Base-by-base conservation (phyloP, 2,888 invertebrate genomes). In the Alloscopus bannaensis region DNA sequence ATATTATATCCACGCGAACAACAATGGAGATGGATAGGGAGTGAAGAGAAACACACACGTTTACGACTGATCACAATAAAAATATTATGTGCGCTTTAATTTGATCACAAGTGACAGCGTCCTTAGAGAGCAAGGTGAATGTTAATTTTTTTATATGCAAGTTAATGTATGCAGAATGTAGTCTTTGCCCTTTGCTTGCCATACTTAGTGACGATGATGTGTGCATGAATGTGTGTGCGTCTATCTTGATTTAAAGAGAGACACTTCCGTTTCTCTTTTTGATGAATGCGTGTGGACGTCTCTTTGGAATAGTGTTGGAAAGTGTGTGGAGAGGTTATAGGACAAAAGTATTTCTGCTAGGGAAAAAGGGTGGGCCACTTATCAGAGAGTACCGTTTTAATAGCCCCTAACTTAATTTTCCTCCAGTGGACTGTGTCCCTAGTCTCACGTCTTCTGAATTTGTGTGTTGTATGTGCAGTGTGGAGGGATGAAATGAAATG, bases 91-190 rank as follows among this genome's bases (percentile, higher is more conserved):
- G 59, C 57, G 20, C 36, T 69, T 69, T 55, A 69, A 69, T 69
- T 69, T 69, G 69, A 59, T 69, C 69, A 69, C 69, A 40, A 26
- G 57, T 64, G 64, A 64, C 64, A 64, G 64, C 60, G 60, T 60
- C 60, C 60, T 60, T 60, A 60, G 60, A 60, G 60, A 60, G 60
- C 60, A 60, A 60, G 60, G 60, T 60, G 60, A 60, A 60, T 60
- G 40, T 60, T 60, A 60, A 60, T 3, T 40, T 60, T 57, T 60
- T 60, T 26, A 55, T 22, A 22, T 18, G 28, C 20, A 26, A 36
- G 36, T 20, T 18, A 26, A 55, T 55, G 8, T 50, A 50, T 50
- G 42, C 42, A 42, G 42, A 42, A n/a, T n/a, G n/a, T n/a, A n/a
- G n/a, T n/a, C n/a, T n/a, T n/a, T n/a, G n/a, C n/a, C n/a, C n/a